A percentile compares a stretch with the other conserved stretches of the same genome.
These are phyloP conservation scores for Macrotis lagotis DNA, from an alignment of 2,113 vertebrate genomes.

Conservation along the genomic window DNA sequence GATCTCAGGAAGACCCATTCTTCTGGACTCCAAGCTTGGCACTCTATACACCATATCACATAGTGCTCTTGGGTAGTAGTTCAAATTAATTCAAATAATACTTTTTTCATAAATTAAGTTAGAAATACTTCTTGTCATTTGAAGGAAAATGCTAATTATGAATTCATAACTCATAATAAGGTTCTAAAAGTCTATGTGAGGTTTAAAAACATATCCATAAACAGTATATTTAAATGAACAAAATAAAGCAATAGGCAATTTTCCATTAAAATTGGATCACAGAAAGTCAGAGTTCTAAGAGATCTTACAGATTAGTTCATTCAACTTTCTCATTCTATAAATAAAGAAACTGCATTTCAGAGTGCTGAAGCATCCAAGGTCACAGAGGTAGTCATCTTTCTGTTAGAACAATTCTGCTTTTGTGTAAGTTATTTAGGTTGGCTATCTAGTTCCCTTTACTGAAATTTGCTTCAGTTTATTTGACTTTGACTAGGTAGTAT, in stretches of 20 bases:
- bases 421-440: neutral
- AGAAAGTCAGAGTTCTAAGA: neutral
- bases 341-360: neutral
- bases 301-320: neutral
- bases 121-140: neutral
- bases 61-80: too few species aligned
- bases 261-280: neutral
- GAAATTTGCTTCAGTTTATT: neutral
- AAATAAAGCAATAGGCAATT: neutral
- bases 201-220: neutral
- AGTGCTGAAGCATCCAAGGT: neutral
- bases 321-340: neutral
- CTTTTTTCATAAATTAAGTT: neutral
- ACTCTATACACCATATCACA: too few species aligned
- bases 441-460: neutral
- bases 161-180: neutral
- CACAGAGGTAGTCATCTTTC: neutral
- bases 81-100: too few species aligned
- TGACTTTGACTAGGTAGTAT: neutral
- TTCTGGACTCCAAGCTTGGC: too few species aligned
- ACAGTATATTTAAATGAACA: neutral
- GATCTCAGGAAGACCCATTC: too few species aligned
- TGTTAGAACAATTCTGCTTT: neutral
- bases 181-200: neutral
- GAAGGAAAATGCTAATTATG: neutral